phyloP scores from a whole-genome alignment of 1,140 invertebrate species.

The Drosophila murphyi region DNA sequence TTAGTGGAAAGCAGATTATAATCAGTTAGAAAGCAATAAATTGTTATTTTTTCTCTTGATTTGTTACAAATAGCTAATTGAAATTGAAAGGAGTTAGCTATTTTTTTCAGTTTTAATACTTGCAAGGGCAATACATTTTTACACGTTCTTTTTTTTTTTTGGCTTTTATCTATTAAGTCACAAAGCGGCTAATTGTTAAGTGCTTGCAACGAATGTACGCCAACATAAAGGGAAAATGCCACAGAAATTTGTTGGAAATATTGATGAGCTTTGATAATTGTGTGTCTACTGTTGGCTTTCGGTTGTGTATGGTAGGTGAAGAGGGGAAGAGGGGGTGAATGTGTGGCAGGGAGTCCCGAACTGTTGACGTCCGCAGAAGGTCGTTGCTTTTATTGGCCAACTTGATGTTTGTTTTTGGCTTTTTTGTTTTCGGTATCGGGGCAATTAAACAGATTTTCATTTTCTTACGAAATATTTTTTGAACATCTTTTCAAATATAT shows the following conservation, averaged over 20 bases:
- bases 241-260: conserved; percentile 43
- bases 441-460: conserved; percentile 58
- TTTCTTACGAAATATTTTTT: conserved; percentile 15
- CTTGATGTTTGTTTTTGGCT: conserved; percentile 17
- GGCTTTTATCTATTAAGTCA: conserved; percentile 28
- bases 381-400: conserved; percentile 57
- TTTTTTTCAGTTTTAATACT: not conserved
- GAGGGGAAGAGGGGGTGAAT: not conserved
- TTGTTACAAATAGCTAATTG: too few relatives aligned
- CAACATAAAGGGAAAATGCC: conserved; percentile 35
- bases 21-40: too few relatives aligned
- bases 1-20: too few relatives aligned
- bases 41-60: too few relatives aligned
- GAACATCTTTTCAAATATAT: conserved; percentile 29
- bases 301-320: not conserved
- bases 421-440: conserved; percentile 17
- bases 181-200: conserved; percentile 29
- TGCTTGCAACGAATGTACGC: conserved; percentile 30
- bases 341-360: not conserved
- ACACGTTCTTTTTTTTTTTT: not conserved
- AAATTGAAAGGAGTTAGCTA: not conserved
- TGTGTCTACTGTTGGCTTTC: conserved; percentile 12
- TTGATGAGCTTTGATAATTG: conserved; percentile 48
- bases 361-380: conserved; percentile 50
- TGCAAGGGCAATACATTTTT: not conserved